A percentile compares a stretch with the other conserved stretches of the same genome.
Evolutionary conservation across 2,888 invertebrate genomes (phyloP).

Genomic region (Unio pictorum): DNA sequence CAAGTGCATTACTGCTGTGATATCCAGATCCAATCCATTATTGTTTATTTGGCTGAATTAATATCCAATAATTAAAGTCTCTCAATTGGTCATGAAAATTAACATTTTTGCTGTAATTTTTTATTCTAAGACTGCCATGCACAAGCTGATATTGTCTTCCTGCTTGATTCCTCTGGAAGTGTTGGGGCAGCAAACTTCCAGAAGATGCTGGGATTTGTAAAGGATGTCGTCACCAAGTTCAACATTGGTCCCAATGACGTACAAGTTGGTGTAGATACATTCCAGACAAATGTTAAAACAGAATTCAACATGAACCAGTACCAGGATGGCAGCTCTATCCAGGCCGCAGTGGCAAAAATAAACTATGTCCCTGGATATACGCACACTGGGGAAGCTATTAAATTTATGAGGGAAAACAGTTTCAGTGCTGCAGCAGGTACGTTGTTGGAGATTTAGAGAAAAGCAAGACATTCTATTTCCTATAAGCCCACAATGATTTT

Average conservation of each 20-base stretch:
- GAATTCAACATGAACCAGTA: slow-evolving; percentile 52
- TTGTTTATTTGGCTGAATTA: too few species aligned
- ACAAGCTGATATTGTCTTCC: slow-evolving; percentile 57
- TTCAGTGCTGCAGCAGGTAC: slow-evolving; percentile 46
- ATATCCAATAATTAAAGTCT: too few species aligned
- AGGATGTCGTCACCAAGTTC: slow-evolving; percentile 47
- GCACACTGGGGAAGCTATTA: slow-evolving; percentile 52
- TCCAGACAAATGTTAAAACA: slow-evolving; percentile 37
- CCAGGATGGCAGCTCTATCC: slow-evolving; percentile 26
- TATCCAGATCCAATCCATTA: too few species aligned
- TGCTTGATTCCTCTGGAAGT: slow-evolving; percentile 57
- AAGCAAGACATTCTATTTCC: too few species aligned
- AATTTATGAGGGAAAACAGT: slow-evolving; percentile 37
- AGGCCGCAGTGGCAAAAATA: slow-evolving; percentile 36
- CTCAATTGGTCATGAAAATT: too few species aligned
- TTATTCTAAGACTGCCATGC: slow-evolving; percentile 39
- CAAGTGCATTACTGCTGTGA: too few species aligned
- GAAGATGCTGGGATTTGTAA: slow-evolving; percentile 51
- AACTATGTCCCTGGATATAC: slow-evolving; percentile 43
- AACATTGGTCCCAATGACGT: slow-evolving; percentile 47
- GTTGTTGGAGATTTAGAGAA: too few species aligned
- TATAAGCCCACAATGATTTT: too few species aligned
- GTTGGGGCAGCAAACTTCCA: slow-evolving; percentile 53
- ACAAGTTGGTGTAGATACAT: slow-evolving; percentile 54
- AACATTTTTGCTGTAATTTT: too few species aligned